Evolutionary conservation across 92 coral and sea anemone species (phyloP), one percentile per base, ranked within the genome.

Genomic region (Chrysogorgia sp.): DNA sequence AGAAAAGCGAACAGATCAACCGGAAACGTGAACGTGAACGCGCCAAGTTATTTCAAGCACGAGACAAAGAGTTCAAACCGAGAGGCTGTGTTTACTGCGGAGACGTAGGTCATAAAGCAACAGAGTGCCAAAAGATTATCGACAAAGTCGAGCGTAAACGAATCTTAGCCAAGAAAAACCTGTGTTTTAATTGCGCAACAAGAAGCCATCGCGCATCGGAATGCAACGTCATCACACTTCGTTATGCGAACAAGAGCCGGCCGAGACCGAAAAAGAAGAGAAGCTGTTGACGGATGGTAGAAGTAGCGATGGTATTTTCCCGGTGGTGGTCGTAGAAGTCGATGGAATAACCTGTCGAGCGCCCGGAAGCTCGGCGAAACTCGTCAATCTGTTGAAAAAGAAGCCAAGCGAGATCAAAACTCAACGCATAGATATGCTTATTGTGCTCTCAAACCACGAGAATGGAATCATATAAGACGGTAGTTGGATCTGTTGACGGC

Each of bases 141-240:
- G 34, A 22, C 3, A 22, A 0, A 7, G 34, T 3, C 14, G 65
- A 59, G 65, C 32, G 65, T 15, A 59, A 59, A n/a, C 12, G 20
- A 22, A 13, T 59, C 7, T 59, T 59, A 25, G 15, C 25, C 37
- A 72, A 72, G 21, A 72, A 72, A 21, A 17, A 66, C 25, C 41
- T 72, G 40, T 72, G 64, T 26, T 72, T 72, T 21, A 72, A 72
- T 33, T 72, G 64, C 53, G 66, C 79, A 14, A 7, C 37, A 8
- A 23, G 41, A 19, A 21, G 26, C 19, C 79, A 72, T n/a, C 13
- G 63, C 22, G 79, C 79, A 15, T 26, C 58, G n/a, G 41, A 22
- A 26, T 72, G 79, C 41, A 41, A 40, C 37, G 64, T 13, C 79
- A 72, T 24, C 79, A 72, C 41, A 49, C 79, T 34, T 72, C 79